A percentile compares a stretch with the other conserved stretches of the same genome.
These are phyloP conservation scores for Diachrysia chrysitis DNA, from an alignment of 2,888 invertebrate species.

Conservation along the genomic window DNA sequence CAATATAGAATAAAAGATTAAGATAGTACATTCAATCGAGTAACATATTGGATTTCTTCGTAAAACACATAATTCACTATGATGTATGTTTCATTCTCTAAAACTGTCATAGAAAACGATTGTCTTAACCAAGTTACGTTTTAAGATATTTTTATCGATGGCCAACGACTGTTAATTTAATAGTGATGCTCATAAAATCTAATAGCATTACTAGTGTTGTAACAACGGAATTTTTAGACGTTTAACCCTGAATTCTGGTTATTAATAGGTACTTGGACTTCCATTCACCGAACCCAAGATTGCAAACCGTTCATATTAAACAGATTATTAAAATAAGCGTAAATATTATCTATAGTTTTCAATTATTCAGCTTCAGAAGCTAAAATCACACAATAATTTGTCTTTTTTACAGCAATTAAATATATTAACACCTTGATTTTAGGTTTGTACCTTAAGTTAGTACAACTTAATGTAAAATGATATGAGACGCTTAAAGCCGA, in stretches of 20 bases:
- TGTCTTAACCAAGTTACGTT: not conserved
- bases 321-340: conserved; percentile 47
- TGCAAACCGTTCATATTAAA: conserved; percentile 27
- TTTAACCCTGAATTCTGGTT: conserved; percentile 3
- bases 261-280: not conserved
- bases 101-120: not conserved
- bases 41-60: not conserved
- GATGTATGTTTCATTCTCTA: not conserved
- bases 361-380: conserved; percentile 38
- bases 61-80: not conserved
- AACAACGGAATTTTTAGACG: not conserved
- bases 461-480: conserved; percentile 53
- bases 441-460: conserved; percentile 38
- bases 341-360: conserved; percentile 25
- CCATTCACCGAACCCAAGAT: conserved; percentile 6
- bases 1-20: not conserved
- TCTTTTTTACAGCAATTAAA: conserved; percentile 47
- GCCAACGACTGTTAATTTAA: not conserved
- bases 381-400: conserved; percentile 37
- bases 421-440: conserved; percentile 34
- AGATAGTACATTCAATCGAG: conserved; percentile 4
- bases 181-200: not conserved
- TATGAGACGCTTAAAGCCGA: conserved; percentile 59
- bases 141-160: conserved; percentile 1
- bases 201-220: not conserved